Conservation (phyloP, 2,888 invertebrate species). For the Heliconius aoede region DNA sequence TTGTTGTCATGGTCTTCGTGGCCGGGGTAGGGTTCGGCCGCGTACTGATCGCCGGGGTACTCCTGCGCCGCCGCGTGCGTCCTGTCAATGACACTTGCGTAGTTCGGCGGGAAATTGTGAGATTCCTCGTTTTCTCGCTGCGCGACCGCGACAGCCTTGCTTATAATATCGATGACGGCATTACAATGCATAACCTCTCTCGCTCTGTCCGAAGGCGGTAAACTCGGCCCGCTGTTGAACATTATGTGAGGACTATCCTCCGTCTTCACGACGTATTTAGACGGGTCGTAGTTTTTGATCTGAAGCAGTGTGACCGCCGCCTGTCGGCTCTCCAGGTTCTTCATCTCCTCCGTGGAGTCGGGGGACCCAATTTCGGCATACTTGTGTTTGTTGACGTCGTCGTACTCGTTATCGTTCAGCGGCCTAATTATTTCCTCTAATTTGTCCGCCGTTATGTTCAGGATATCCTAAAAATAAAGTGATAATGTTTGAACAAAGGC, state of each 20-base stretch:
- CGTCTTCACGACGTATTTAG: constrained; percentile 73
- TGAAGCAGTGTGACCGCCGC: constrained; percentile 81
- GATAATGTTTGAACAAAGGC: constrained; percentile 64
- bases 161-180: constrained; percentile 81
- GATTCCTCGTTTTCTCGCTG: constrained; percentile 79
- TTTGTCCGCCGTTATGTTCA: constrained; percentile 83
- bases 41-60: constrained; percentile 71
- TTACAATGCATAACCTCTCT: constrained; percentile 81
- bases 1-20: too few relatives aligned
- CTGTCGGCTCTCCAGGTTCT: constrained; percentile 79
- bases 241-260: constrained; percentile 82
- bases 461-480: constrained; percentile 82
- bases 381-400: constrained; percentile 65
- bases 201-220: constrained; percentile 82
- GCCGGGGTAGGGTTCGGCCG: too few relatives aligned
- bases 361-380: constrained; percentile 78
- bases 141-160: constrained; percentile 80
- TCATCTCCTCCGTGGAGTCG: constrained; percentile 82
- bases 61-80: constrained; percentile 64
- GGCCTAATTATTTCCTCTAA: constrained; percentile 84
- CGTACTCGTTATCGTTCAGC: constrained; percentile 68
- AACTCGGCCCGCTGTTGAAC: constrained; percentile 83
- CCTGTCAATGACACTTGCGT: constrained; percentile 68
- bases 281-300: constrained; percentile 81
- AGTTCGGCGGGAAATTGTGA: constrained; percentile 68